Percentiles rank a stretch among this genome's conserved stretches.
Evolutionary conservation across 1,140 invertebrate genomes (phyloP).

Genomic region (Pissodes strobi): DNA sequence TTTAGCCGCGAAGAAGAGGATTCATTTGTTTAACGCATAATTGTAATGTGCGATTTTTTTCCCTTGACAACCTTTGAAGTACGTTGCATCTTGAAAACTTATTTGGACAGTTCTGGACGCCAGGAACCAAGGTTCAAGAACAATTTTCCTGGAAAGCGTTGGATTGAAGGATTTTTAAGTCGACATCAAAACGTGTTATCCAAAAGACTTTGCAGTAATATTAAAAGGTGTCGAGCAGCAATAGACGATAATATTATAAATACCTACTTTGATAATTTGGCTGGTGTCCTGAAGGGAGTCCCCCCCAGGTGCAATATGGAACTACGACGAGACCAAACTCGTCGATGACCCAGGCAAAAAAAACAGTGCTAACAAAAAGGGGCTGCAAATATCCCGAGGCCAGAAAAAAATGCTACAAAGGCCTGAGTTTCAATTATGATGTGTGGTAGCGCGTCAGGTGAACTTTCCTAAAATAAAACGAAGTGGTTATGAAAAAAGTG

Average conservation of each 20-base stretch:
- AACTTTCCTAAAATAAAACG: no score
- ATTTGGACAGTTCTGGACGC: no score
- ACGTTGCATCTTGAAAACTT: no score
- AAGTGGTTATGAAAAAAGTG: no score
- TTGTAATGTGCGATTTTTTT: no score
- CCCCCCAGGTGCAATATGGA: not conserved
- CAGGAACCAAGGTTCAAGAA: no score
- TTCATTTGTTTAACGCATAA: no score
- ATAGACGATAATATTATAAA: constrained; percentile 14
- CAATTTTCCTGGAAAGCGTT: no score
- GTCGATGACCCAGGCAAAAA: constrained; percentile 1
- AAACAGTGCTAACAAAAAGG: not conserved
- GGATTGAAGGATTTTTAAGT: no score
- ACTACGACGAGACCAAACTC: not conserved
- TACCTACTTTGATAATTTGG: constrained; percentile 2
- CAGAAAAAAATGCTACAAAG: not conserved
- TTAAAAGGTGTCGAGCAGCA: constrained; percentile 30
- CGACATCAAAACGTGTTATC: not conserved
- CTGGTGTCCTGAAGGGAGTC: not conserved
- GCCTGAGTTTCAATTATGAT: not conserved
- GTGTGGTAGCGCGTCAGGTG: no score
- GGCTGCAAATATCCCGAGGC: constrained; percentile 3
- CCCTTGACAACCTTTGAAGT: no score
- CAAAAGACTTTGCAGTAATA: not conserved
- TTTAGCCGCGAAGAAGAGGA: no score